Evolutionary conservation across 2,797 vertebrate genomes (phyloP), one percentile per base, ranked within the genome.

Genomic region (Chaunax sp.): DNA sequence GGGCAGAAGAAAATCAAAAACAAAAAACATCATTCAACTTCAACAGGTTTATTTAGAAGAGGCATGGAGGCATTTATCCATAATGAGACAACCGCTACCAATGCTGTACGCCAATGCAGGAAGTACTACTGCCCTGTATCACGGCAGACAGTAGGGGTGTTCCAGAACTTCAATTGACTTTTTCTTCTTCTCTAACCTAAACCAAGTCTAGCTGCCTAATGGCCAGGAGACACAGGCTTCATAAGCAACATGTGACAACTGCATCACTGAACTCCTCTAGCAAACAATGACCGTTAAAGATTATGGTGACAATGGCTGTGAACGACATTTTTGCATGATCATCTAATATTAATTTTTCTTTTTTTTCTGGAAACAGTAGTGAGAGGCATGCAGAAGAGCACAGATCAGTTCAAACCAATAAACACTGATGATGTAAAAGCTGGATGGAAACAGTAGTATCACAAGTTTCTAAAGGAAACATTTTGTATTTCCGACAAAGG

Each of bases 1-100:
- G 15, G 63, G 69, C 38, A 84, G 52, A 72, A 28, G 23, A 71
- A 72, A 69, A 47, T 30, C 61, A 37, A 26, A 12, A 69, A 44
- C 50, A 64, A 37, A 26, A 14, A 69, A 43, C 50, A 51, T 15
- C n/a, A 46, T 14, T 43, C 14, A 50, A 11, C 46, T 64, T 57
- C 46, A 60, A 64, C 13, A 38, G 11, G 12, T 9, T 47, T 7
- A 33, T 33, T 49, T 8, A 53, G 14, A 63, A 49, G 49, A 65
- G 14, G 5, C n/a, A 44, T 12, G 1, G 16, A 30, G 33, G 1
- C 10, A 59, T 49, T 49, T 40, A 40, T 15, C 14, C 3, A 14
- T 14, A 14, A 14, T 11, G 35, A 14, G 3, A 14, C 3, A 5
- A 11, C 35, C 12, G 9, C 3, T 2, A 14, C 13, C 10, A 37